A percentile compares a stretch with the other conserved stretches of the same genome.
Conservation (phyloP, 2,797 vertebrate genomes). For the Tokudaia tokunoshimensis region DNA sequence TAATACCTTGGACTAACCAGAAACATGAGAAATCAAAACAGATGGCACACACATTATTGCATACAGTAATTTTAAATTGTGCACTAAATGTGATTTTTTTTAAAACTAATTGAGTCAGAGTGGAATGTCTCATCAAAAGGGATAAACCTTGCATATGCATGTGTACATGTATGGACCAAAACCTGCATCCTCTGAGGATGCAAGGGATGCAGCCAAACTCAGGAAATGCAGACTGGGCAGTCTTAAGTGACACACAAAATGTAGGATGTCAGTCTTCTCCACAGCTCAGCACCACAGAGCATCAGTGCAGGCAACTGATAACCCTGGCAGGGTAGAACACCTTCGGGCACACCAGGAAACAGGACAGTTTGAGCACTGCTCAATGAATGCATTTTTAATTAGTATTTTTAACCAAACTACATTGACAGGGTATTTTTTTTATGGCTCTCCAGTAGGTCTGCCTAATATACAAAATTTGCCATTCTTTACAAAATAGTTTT, state of each 20-base stretch:
- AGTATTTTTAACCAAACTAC: slow-evolving; percentile 64
- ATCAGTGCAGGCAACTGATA: neutral
- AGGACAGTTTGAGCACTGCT: slow-evolving; percentile 9
- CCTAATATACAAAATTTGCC: slow-evolving; percentile 3
- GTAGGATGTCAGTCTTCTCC: rapidly evolving
- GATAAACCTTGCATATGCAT: neutral
- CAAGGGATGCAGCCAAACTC: neutral
- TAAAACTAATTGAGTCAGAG: neutral
- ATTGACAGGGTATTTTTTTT: slow-evolving; percentile 70
- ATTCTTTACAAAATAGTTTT: slow-evolving; percentile 25
- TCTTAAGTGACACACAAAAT: neutral
- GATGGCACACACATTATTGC: neutral
- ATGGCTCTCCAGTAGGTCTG: slow-evolving; percentile 77
- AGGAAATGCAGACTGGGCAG: neutral
- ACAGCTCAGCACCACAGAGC: neutral
- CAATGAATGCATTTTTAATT: slow-evolving; percentile 47
- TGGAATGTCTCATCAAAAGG: neutral
- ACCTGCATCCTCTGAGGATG: neutral
- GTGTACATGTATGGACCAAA: neutral
- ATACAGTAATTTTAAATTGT: neutral
- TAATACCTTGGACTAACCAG: neutral
- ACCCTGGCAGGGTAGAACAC: neutral
- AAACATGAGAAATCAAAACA: neutral
- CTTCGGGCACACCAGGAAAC: slow-evolving; percentile 22
- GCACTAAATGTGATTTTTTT: neutral